phyloP scores from a whole-genome alignment of 30 jellyfish, hydroid and myxozoan genomes.

The Hydractinia echinata region DNA sequence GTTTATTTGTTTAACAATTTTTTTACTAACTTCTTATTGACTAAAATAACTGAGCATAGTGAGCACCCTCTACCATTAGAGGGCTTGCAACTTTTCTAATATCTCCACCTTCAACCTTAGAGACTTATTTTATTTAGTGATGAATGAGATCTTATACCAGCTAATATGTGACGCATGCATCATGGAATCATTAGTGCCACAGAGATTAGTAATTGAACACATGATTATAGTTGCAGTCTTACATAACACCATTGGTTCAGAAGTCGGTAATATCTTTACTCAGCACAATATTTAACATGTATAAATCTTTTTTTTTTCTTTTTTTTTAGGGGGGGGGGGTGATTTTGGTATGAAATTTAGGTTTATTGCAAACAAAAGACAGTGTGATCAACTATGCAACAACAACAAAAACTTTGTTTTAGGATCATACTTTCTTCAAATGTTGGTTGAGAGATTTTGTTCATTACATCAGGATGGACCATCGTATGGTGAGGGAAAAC shows the following conservation, averaged over 20 bases:
- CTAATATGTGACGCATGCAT: conserved; percentile 66
- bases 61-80: background rate
- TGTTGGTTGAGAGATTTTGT: conserved; percentile 52
- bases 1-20: conserved; percentile 12
- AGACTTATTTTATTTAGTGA: conserved; percentile 28
- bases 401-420: background rate
- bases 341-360: background rate
- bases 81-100: background rate
- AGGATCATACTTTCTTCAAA: conserved; percentile 78
- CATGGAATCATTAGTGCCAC: conserved; percentile 61
- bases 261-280: conserved; percentile 46
- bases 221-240: conserved; percentile 61
- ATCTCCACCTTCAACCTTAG: background rate
- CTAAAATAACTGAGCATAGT: too few relatives aligned
- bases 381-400: background rate
- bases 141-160: conserved; percentile 50
- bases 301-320: background rate
- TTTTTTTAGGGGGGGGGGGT: background rate
- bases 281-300: background rate
- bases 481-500: conserved; percentile 39
- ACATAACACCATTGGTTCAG: conserved; percentile 53
- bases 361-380: background rate
- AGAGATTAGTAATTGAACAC: conserved; percentile 67
- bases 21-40: background rate
- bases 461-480: conserved; percentile 35